These are phyloP conservation scores for Telmatochromis bifrenatus DNA, from an alignment of 2,113 vertebrate genomes.

Conservation along the genomic window DNA sequence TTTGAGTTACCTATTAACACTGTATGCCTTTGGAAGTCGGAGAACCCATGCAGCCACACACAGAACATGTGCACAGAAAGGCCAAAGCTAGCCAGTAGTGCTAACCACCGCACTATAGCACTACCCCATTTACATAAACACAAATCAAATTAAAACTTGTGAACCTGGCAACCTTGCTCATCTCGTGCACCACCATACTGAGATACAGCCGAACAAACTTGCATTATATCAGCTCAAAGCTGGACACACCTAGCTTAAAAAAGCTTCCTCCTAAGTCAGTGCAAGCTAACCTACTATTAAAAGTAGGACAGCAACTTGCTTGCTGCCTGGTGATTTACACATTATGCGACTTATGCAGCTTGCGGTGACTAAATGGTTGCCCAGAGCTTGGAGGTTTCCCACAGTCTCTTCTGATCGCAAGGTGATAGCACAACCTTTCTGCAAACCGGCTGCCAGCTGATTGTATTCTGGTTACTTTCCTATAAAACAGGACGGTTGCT, in stretches of 20 bases:
- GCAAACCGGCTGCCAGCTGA: background rate
- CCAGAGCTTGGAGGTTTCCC: background rate
- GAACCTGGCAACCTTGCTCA: background rate
- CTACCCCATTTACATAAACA: background rate
- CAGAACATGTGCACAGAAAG: background rate
- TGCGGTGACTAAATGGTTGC: background rate
- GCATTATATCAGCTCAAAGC: fast-evolving
- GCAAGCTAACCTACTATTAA: background rate
- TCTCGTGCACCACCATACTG: background rate
- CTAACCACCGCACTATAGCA: fast-evolving
- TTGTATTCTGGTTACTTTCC: background rate
- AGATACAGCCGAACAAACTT: background rate
- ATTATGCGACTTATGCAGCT: fast-evolving
- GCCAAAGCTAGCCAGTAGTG: background rate
- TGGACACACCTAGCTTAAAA: background rate
- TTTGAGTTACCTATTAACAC: background rate
- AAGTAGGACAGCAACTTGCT: background rate
- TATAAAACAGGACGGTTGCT: background rate
- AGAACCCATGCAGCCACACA: background rate
- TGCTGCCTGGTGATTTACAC: background rate
- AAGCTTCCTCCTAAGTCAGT: background rate
- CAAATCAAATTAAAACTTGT: background rate
- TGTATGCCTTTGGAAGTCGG: background rate
- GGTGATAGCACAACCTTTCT: background rate
- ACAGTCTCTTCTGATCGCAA: background rate